phyloP scores from a whole-genome alignment of 37 sponge, comb jelly and placozoan species.

The Hexactinellida sp. region DNA sequence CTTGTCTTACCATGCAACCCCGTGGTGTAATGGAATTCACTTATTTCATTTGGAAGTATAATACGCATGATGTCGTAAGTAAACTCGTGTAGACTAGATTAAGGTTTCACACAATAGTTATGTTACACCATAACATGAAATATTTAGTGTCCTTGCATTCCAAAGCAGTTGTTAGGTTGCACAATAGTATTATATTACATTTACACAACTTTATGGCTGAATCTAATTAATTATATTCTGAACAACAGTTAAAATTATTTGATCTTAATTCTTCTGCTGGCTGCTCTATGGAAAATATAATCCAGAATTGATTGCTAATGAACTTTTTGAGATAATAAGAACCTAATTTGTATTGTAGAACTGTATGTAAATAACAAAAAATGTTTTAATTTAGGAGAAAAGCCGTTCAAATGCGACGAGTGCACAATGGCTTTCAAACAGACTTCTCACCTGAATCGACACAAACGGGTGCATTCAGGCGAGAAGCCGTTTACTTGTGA shows the following conservation, averaged over 20 bases:
- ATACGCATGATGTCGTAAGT: too few relatives aligned
- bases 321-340: too few relatives aligned
- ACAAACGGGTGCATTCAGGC: constrained; percentile 9
- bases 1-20: too few relatives aligned
- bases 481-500: constrained; percentile 7
- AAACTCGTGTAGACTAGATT: background rate
- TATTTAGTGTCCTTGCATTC: background rate
- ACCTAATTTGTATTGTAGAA: too few relatives aligned
- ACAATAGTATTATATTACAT: background rate
- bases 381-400: background rate
- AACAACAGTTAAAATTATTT: too few relatives aligned
- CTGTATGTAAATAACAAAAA: background rate
- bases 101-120: background rate
- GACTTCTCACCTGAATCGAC: constrained; percentile 2
- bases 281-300: too few relatives aligned
- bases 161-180: background rate
- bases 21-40: too few relatives aligned
- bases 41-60: too few relatives aligned
- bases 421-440: constrained; percentile 6
- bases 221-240: too few relatives aligned
- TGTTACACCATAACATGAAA: background rate
- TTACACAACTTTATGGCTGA: too few relatives aligned
- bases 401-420: constrained; percentile 8
- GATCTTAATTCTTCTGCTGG: too few relatives aligned
- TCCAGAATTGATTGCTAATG: too few relatives aligned